These are phyloP conservation scores for Pluvianellus socialis DNA, from an alignment of 2,113 vertebrate species.

Conservation along the genomic window DNA sequence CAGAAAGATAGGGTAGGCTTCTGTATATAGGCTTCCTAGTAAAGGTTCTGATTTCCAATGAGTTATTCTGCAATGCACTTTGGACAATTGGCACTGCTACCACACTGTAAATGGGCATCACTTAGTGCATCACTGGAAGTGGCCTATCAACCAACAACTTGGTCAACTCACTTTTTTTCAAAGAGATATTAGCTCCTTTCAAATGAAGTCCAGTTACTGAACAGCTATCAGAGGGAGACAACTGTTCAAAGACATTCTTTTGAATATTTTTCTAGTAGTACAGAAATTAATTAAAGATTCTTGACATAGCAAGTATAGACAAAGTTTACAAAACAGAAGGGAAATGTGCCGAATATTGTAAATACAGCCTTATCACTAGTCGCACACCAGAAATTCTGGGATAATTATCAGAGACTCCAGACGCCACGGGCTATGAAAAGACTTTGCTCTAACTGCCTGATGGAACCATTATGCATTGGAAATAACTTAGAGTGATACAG, in stretches of 20 bases:
- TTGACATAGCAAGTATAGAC: not conserved
- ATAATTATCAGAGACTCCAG: not conserved
- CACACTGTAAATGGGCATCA: not conserved
- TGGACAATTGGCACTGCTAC: not conserved
- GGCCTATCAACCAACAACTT: not conserved
- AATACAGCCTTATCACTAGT: not conserved
- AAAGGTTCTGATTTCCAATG: not conserved
- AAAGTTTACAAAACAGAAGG: not conserved
- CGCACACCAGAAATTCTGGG: not conserved
- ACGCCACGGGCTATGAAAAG: not conserved
- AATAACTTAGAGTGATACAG: not conserved
- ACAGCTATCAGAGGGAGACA: not conserved
- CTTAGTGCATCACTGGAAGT: not conserved
- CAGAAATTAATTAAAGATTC: not conserved
- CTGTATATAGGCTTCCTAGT: not conserved
- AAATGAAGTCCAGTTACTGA: not conserved
- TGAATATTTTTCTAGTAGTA: not conserved
- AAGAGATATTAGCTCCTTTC: not conserved
- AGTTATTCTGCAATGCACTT: rapidly evolving
- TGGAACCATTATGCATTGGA: not conserved
- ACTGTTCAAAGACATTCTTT: not conserved
- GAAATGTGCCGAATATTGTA: not conserved
- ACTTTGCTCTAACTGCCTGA: not conserved
- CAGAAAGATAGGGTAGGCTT: not conserved
- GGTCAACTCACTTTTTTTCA: not conserved